Percentiles rank a stretch among this genome's conserved stretches.
Evolutionary conservation across 2,888 invertebrate species (phyloP).

Genomic region (Rapana venosa): DNA sequence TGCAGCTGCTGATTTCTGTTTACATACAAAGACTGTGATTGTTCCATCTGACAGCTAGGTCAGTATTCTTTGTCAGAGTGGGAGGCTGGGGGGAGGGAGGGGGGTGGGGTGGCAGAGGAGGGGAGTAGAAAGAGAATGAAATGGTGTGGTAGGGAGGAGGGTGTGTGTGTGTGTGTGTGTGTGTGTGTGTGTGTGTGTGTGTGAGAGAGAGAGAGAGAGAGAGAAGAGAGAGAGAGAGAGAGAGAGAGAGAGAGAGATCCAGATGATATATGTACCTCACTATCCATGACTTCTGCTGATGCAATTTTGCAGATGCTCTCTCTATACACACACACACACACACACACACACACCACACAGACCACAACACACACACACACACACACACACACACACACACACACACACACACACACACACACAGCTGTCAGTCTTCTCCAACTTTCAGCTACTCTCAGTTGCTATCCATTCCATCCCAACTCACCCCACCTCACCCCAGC

Average conservation of each 20-base stretch:
- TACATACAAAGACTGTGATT: too few relatives aligned
- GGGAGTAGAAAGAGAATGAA: not conserved
- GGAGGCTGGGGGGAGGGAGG: too few relatives aligned
- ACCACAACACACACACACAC: not conserved
- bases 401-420: not conserved
- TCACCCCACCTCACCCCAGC: too few relatives aligned
- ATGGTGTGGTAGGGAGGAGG: not conserved
- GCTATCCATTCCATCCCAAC: too few relatives aligned
- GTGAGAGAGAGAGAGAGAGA: not conserved
- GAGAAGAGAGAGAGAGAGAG: not conserved
- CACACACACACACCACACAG: not conserved
- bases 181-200: slow-evolving; percentile 18
- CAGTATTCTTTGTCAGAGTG: too few relatives aligned
- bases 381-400: slow-evolving; percentile 23
- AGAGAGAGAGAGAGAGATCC: too few relatives aligned
- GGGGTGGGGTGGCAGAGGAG: too few relatives aligned
- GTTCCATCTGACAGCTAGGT: too few relatives aligned
- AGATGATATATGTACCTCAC: too few relatives aligned
- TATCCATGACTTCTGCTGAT: too few relatives aligned
- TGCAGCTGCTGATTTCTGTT: too few relatives aligned
- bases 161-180: slow-evolving; percentile 6
- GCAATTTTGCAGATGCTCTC: not conserved
- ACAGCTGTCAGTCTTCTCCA: not conserved
- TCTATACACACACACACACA: not conserved
- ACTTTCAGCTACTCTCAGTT: too few relatives aligned